A percentile compares a stretch with the other conserved stretches of the same genome.
Conservation (phyloP, 1,140 invertebrate species). For the Armadillidium nasatum region DNA sequence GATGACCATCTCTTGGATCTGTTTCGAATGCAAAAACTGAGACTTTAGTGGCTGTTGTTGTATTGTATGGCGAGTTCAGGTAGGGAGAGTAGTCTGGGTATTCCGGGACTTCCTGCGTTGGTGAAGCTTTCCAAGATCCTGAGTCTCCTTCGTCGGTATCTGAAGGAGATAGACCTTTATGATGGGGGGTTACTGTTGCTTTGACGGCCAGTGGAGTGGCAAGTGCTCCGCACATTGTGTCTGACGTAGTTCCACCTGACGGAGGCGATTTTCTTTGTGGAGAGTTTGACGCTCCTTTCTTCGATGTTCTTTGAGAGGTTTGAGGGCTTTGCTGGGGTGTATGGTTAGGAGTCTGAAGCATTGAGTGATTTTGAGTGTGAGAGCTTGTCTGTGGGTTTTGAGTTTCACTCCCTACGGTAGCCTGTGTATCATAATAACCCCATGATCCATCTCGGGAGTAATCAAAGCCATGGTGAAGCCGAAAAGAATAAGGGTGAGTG, state of each 20-base stretch:
- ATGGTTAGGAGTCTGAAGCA: conserved; percentile 24
- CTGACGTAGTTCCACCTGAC: conserved; percentile 20
- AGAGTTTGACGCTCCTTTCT: conserved; percentile 27
- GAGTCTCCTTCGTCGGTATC: conserved; percentile 32
- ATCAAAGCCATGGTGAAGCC: conserved; percentile 30
- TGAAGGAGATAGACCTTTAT: conserved; percentile 37
- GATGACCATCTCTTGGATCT: conserved; percentile 19
- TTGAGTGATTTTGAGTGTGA: conserved; percentile 26
- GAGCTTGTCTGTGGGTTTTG: conserved; percentile 10
- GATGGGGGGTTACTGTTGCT: conserved; percentile 21
- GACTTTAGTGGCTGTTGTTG: conserved; percentile 38
- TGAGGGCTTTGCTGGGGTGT: background rate
- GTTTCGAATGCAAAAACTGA: conserved; percentile 42
- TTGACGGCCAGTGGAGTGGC: conserved; percentile 35
- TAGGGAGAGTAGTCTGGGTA: conserved; percentile 37
- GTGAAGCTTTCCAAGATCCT: conserved; percentile 41
- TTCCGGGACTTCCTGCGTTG: conserved; percentile 41
- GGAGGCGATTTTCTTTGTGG: conserved; percentile 32
- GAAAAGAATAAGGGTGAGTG: conserved; percentile 31
- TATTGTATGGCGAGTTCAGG: conserved; percentile 35
- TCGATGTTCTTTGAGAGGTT: conserved; percentile 12
- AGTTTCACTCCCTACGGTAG: background rate
- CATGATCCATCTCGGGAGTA: conserved; percentile 31
- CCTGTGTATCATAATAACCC: conserved; percentile 30
- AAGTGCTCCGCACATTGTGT: conserved; percentile 33